Percentiles rank a stretch among this genome's conserved stretches.
phyloP scores from a whole-genome alignment of 1,140 invertebrate species.

The Hermatobates lingyangjiaoensis region DNA sequence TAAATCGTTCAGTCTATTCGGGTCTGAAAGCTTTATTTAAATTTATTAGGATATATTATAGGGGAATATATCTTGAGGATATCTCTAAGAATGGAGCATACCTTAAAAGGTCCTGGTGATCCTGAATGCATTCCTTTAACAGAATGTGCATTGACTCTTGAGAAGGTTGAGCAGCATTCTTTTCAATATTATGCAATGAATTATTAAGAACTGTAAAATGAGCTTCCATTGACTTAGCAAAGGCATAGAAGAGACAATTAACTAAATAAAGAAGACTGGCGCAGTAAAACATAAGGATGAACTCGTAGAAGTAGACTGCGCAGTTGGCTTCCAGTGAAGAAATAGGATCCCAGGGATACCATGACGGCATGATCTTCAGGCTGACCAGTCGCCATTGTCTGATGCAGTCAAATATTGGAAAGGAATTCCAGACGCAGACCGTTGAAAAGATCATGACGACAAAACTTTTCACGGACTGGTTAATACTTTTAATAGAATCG shows the following conservation, averaged over 20 bases:
- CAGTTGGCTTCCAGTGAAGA: no score
- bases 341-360: conserved; percentile 7
- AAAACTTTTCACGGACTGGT: conserved; percentile 2
- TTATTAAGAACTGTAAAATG: conserved; percentile 8
- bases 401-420: conserved; percentile 8
- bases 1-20: no score
- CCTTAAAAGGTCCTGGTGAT: conserved; percentile 1
- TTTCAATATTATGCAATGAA: conserved; percentile 4
- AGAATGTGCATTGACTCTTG: conserved; percentile 6
- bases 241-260: conserved; percentile 11
- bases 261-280: conserved; percentile 11
- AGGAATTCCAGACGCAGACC: conserved; percentile 9
- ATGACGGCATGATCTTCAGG: conserved; percentile 7
- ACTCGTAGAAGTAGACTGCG: conserved; percentile 10
- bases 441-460: conserved; percentile 12
- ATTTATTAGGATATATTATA: no score
- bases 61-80: no score
- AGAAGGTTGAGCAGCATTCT: neutral
- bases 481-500: neutral
- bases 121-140: conserved; percentile 8
- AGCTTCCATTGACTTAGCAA: conserved; percentile 2
- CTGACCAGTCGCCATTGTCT: neutral
- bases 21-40: no score
- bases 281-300: conserved; percentile 12
- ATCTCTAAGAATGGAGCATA: neutral